Evolutionary conservation across 2,113 vertebrate species (phyloP).

Genomic region (Podocnemis expansa): DNA sequence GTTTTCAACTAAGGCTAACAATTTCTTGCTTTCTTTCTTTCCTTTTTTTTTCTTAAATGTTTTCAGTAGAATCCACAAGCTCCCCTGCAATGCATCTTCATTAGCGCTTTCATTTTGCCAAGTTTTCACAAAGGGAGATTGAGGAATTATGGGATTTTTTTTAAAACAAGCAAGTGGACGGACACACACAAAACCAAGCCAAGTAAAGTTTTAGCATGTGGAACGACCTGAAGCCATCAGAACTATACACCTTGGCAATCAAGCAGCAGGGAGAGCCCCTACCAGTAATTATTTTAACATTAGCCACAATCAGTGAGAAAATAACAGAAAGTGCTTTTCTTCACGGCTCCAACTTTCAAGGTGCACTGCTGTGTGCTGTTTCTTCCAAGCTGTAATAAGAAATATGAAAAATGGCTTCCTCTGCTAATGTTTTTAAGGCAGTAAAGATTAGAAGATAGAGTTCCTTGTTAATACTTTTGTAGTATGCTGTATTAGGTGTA

Average conservation of each 20-base stretch:
- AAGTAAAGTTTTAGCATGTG: conserved; percentile 8
- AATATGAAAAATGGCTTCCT: conserved; percentile 68
- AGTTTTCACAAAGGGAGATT: conserved; percentile 2
- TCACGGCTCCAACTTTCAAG: conserved; percentile 65
- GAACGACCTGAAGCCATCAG: conserved; percentile 48
- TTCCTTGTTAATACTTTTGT: conserved; percentile 50
- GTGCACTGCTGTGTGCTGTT: conserved; percentile 67
- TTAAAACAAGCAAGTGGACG: conserved; percentile 34
- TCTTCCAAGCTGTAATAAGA: conserved; percentile 73
- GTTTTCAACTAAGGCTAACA: neutral
- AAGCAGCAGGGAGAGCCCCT: conserved; percentile 62
- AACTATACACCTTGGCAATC: conserved; percentile 51
- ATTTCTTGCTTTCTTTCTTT: neutral
- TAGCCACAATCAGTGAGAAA: conserved; percentile 67
- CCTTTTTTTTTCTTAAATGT: too few relatives aligned
- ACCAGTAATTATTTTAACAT: conserved; percentile 76
- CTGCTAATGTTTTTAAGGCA: conserved; percentile 69
- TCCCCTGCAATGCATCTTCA: conserved; percentile 39
- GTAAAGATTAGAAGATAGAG: conserved; percentile 50
- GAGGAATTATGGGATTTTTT: conserved; percentile 11
- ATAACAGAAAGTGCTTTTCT: conserved; percentile 68
- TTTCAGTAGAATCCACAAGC: neutral
- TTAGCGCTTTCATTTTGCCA: conserved; percentile 48
- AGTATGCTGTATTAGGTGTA: neutral
- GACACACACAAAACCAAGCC: neutral